Conservation (phyloP, 2,888 invertebrate species). For the Drosophila dives region DNA sequence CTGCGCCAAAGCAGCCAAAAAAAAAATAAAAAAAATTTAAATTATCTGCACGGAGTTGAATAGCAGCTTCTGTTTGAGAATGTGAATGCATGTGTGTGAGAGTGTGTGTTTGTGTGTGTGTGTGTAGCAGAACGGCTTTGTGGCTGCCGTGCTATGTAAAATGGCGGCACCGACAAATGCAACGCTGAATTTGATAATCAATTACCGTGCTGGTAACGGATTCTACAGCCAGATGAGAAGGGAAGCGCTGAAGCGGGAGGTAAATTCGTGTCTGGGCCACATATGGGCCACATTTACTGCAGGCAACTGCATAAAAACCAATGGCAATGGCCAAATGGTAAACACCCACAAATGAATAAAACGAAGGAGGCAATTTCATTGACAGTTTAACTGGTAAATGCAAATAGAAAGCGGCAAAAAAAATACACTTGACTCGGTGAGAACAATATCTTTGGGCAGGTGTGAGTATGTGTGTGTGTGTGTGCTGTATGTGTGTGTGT, state of each 20-base stretch:
- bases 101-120: slow-evolving; percentile 3
- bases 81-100: slow-evolving; percentile 4
- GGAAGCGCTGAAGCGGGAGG: not conserved
- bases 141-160: slow-evolving; percentile 47
- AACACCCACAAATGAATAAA: slow-evolving; percentile 17
- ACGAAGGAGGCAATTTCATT: slow-evolving; percentile 42
- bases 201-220: slow-evolving; percentile 56
- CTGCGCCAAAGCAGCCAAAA: slow-evolving; percentile 35
- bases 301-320: slow-evolving; percentile 46
- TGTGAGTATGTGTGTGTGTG: slow-evolving; percentile 3
- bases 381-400: slow-evolving; percentile 30
- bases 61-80: slow-evolving; percentile 11
- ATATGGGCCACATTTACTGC: slow-evolving; percentile 59
- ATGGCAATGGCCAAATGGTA: slow-evolving; percentile 36
- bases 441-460: slow-evolving; percentile 31
- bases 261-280: slow-evolving; percentile 35
- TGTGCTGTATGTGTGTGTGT: not conserved
- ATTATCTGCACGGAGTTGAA: slow-evolving; percentile 13
- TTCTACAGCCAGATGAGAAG: slow-evolving; percentile 10
- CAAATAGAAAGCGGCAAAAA: slow-evolving; percentile 50
- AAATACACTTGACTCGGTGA: slow-evolving; percentile 64
- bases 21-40: slow-evolving; percentile 19
- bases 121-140: slow-evolving; percentile 34
- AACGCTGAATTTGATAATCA: slow-evolving; percentile 78
- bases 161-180: slow-evolving; percentile 54